These are phyloP conservation scores for Macrosteles quadrilineatus DNA, from an alignment of 1,140 invertebrate species.

Conservation along the genomic window DNA sequence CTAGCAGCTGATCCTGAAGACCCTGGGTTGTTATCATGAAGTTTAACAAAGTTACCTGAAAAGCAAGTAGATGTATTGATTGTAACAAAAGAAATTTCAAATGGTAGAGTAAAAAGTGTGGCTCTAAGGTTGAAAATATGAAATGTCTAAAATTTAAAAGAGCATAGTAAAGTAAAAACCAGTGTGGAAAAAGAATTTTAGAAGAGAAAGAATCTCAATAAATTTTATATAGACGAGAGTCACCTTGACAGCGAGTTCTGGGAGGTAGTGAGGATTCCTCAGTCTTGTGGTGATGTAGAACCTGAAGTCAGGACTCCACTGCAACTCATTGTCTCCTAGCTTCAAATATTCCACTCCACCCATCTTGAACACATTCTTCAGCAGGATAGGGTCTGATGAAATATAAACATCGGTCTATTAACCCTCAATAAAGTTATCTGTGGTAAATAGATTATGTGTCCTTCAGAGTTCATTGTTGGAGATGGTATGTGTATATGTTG, in stretches of 20 bases:
- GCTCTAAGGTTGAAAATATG: too few species aligned
- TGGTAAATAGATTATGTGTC: too few species aligned
- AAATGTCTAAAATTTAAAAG: too few species aligned
- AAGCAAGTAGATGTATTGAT: too few species aligned
- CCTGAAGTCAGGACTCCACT: conserved; percentile 81
- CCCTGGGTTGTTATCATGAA: conserved; percentile 96
- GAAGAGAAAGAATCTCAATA: background rate
- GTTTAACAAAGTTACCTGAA: conserved; percentile 81
- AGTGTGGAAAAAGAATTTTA: too few species aligned
- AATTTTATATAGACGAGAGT: conserved; percentile 32
- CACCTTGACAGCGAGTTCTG: conserved; percentile 86
- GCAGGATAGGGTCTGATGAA: conserved; percentile 73
- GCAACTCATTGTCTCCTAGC: conserved; percentile 79
- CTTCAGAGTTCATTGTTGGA: too few species aligned
- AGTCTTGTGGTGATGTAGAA: conserved; percentile 92
- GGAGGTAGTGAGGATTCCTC: conserved; percentile 88
- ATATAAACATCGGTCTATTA: too few species aligned
- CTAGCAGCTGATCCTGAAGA: conserved; percentile 87
- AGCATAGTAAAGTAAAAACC: too few species aligned
- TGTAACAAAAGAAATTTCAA: too few species aligned
- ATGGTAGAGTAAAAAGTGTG: too few species aligned
- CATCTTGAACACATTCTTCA: conserved; percentile 79
- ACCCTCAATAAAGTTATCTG: too few species aligned
- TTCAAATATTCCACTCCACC: conserved; percentile 78
- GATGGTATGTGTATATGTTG: too few species aligned